Evolutionary conservation across 2,888 invertebrate genomes (phyloP).

Genomic region (Nomada goodeniana): DNA sequence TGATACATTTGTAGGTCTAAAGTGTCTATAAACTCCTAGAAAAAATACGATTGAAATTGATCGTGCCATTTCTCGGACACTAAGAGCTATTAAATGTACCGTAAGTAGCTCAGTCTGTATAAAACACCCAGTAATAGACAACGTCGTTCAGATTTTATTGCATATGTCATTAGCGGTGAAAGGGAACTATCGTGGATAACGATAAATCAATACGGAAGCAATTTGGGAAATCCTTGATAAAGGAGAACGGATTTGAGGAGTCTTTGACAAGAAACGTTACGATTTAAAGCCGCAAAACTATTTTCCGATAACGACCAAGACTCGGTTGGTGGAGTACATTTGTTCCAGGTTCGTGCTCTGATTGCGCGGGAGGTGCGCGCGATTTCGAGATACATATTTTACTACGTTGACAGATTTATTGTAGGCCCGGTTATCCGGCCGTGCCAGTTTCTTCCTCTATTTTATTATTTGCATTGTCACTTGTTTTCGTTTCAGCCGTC

Average conservation of each 20-base stretch:
- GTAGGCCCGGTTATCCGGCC: conserved; percentile 75
- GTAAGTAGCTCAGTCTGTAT: not conserved
- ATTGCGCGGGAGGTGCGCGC: conserved; percentile 73
- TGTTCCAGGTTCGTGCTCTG: conserved; percentile 80
- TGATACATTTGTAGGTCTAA: too few relatives aligned
- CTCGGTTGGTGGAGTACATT: conserved; percentile 70
- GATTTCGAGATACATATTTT: conserved; percentile 79
- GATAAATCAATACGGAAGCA: conserved; percentile 20
- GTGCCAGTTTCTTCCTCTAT: conserved; percentile 75
- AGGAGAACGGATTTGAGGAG: conserved; percentile 32
- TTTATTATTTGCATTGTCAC: conserved; percentile 65
- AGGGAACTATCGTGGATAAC: conserved; percentile 13
- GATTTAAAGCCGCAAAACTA: conserved; percentile 76
- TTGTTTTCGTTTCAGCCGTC: conserved; percentile 53
- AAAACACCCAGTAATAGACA: not conserved
- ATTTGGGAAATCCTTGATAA: conserved; percentile 43
- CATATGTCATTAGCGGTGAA: not conserved
- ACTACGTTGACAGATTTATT: conserved; percentile 81
- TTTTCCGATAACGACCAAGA: conserved; percentile 81
- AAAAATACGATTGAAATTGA: too few relatives aligned
- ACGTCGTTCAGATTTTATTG: not conserved
- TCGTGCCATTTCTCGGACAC: too few relatives aligned
- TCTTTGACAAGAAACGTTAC: conserved; percentile 39
- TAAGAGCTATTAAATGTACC: too few relatives aligned
- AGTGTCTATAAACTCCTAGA: too few relatives aligned